Base-by-base conservation (phyloP, 2,113 vertebrate species). In the Lichenostomus cassidix region DNA sequence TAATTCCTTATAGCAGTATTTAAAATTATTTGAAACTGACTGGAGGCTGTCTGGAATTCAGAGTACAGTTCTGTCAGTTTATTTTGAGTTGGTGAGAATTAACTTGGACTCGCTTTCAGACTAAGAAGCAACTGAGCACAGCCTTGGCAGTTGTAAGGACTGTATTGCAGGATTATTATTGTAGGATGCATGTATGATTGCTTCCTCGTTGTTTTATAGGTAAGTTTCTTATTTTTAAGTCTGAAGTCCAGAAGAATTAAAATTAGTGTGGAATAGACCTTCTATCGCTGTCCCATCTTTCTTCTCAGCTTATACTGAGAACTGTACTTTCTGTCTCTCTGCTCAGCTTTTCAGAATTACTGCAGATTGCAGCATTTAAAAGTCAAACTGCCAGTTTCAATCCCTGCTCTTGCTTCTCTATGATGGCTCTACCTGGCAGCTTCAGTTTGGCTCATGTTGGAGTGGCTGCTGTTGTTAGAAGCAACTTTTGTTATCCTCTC, bases 401-500 rank as follows among this genome's bases (percentile, higher is more conserved):
- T 37, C n/a, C 8, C 7, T 1, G 1, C 9, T 86, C 7, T 41
- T 69, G 29, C 39, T 95, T 76, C 44, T 68, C 37, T 62, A 1
- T 4, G 24, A 9, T 33, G 8, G 10, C 73, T 89, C 49, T 82
- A 35, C 27, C 28, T 74, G 77, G 53, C 53, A 85, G 46, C 39
- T 92, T 92, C 84, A 68, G 25, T 37, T 78, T 37, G 49, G 47
- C 50, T 87, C 1, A 0, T 6, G 14, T 37, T 63, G 49, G 41
- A 65, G 14, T 18, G 24, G 12, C 25, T 2, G 17, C 19, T 76
- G 50, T 31, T 84, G 33, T 80, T 60, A 81, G 71, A 46, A 73
- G 17, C 44, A 91, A 49, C 76, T 87, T 94, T 60, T 94, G n/a
- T 82, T 81, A 47, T 83, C 27, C 17, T 68, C 42, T 88, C 27